Evolutionary conservation across 2,888 invertebrate genomes (phyloP), one percentile per base, ranked within the genome.

Genomic region (Eurytoma adleriae): DNA sequence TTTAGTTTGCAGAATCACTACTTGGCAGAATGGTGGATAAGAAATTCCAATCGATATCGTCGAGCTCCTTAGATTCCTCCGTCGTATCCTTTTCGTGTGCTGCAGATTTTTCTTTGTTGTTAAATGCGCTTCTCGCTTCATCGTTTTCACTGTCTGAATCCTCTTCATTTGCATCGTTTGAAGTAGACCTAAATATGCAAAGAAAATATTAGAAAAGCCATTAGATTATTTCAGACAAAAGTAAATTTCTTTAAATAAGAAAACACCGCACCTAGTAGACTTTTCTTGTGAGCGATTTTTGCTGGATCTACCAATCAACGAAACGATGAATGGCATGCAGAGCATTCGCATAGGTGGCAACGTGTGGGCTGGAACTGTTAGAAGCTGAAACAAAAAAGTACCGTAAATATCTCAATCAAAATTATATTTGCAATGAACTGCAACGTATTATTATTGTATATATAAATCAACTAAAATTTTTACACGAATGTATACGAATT

Each of bases 341-440:
- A 91, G 84, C 78, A 90, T 84, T 79, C 87, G 88, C 87, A 91
- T 88, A 2, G 91, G 89, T 66, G 91, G 91, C 82, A 91, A 85
- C 2, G 91, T 91, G 78, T 91, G 91, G 20, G 90, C 89, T 12
- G 91, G 89, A 64, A 89, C 88, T 16, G 87, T 86, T 18, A 89
- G 82, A 62, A 90, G 82, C 89, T 90, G 84, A 48, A 83, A 86
- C 72, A 72, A 66, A 64, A 18, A 40, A 70, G 10, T 40, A 40
- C 56, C 52, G 14, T 1, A 67, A 78, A 40, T 40, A 10, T 40
- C 40, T 40, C 10, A 40, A 40, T 40, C 24, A 40, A 40, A 10
- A 40, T 7, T 40, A 10, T 40, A 40, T 7, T 10, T 7, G 40
- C 40, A 40, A 40, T 40, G 24, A 2, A 24, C 24, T 24, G 24